These are phyloP conservation scores for Trissolcus brochymenae DNA, from an alignment of 2,888 invertebrate genomes.

Conservation along the genomic window DNA sequence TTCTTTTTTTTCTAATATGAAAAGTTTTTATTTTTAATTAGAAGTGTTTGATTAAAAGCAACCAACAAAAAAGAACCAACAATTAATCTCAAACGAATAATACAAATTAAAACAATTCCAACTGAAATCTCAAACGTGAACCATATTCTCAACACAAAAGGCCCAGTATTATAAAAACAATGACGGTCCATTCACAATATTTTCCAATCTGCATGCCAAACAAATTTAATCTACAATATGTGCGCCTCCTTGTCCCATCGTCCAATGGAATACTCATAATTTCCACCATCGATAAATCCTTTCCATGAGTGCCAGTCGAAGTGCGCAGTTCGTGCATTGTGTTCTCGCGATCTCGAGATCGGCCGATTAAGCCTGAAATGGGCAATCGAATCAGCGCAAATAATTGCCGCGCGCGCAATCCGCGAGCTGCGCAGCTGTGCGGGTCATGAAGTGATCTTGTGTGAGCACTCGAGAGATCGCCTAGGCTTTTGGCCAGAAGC, in stretches of 20 bases:
- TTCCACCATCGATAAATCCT: constrained; percentile 8
- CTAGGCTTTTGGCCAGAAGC: constrained; percentile 6
- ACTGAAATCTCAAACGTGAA: background rate
- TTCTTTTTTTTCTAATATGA: too few species aligned
- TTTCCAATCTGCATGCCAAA: constrained; percentile 32
- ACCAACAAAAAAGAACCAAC: too few species aligned
- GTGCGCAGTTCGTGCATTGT: constrained; percentile 16
- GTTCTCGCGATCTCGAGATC: constrained; percentile 22
- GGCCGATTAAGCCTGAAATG: constrained; percentile 32
- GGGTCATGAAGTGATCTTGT: constrained; percentile 36
- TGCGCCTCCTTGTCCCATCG: background rate
- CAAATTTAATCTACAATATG: constrained; percentile 35
- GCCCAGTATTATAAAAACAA: constrained; percentile 18
- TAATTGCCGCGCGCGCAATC: constrained; percentile 49
- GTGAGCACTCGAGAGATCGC: constrained; percentile 27
- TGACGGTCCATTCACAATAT: constrained; percentile 24
- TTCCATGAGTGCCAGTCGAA: constrained; percentile 14
- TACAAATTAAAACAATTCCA: background rate
- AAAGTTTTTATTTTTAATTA: too few species aligned
- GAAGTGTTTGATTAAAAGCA: too few species aligned
- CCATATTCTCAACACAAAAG: background rate
- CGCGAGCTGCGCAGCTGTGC: constrained; percentile 48
- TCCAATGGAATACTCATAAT: constrained; percentile 1
- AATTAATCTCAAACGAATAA: too few species aligned
- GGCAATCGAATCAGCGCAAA: constrained; percentile 46